Base-by-base conservation (phyloP, 1,140 invertebrate species). In the Formica selysi region DNA sequence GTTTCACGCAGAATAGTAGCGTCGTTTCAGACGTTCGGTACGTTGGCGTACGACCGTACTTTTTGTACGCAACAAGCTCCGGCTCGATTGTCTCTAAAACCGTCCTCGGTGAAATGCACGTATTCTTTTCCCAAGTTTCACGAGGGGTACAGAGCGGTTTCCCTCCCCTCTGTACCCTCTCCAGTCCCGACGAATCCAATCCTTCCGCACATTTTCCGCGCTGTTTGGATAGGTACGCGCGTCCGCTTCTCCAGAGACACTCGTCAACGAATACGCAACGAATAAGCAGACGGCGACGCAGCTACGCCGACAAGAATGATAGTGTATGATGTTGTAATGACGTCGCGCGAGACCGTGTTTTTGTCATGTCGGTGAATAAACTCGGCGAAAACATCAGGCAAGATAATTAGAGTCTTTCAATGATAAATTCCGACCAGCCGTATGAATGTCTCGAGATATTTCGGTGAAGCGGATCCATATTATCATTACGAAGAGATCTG, bases 11-110 rank as follows among this genome's bases (percentile, higher is more conserved):
- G 36, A 65, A 65, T 57, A 32, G 26, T 19, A 67, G 19, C 54
- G 54, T 80, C 51, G 85, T 48, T 80, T 81, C 51, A 70, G 64
- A 68, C 41, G 32, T 51, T 51, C 16, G 16, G 48, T 51, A 51
- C 48, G 48, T n/a, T 36, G 71, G 67, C 64, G 57, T 64, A 84
- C 85, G 32, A 67, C 44, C 65, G 68, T 57, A 41, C 78, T 86
- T 85, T 87, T 87, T 87, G 36, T 67, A 65, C 57, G 85, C 48
- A 74, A 67, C 67, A 67, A 84, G 70, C 85, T 61, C 68, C 67
- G 54, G 84, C 90, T 90, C 88, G 87, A 92, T 92, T 92, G 91
- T 92, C 87, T 91, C 85, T 73, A 88, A 92, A 91, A 90, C 85
- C 89, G 76, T 91, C 87, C 86, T 74, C 74, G 79, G 22, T 85